These are phyloP conservation scores for Oikopleura dioica DNA, from an alignment of 23 tunicate species.

Conservation along the genomic window DNA sequence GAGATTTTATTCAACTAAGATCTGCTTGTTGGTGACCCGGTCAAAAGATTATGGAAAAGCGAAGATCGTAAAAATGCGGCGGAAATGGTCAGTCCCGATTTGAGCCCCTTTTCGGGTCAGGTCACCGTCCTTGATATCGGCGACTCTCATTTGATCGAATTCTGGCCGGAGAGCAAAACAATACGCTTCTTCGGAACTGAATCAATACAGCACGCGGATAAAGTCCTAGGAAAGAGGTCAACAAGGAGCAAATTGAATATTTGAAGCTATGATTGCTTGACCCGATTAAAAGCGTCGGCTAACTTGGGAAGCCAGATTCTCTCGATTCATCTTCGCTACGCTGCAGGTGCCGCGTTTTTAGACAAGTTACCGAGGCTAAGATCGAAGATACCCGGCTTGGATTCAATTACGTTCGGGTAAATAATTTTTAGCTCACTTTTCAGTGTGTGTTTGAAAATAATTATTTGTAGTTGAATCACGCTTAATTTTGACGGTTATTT, in stretches of 20 bases:
- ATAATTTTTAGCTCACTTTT: too few species aligned
- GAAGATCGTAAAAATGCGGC: neutral
- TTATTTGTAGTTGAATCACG: too few species aligned
- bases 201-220: neutral
- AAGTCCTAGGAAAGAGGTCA: neutral
- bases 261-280: neutral
- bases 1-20: too few species aligned
- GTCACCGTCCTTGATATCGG: constrained; percentile 5
- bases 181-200: neutral
- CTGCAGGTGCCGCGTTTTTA: neutral
- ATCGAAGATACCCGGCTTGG: neutral
- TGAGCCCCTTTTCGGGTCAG: neutral
- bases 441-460: too few species aligned
- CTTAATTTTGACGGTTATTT: too few species aligned
- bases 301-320: neutral
- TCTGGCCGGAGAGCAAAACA: neutral
- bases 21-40: too few species aligned
- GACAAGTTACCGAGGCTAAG: neutral
- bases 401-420: neutral
- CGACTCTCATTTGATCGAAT: constrained; percentile 2
- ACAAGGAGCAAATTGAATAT: neutral
- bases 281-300: neutral
- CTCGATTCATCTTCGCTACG: neutral
- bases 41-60: neutral
- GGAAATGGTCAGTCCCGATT: neutral